These are phyloP conservation scores for Anoplopoma fimbria DNA, from an alignment of 2,113 vertebrate genomes.

Conservation along the genomic window DNA sequence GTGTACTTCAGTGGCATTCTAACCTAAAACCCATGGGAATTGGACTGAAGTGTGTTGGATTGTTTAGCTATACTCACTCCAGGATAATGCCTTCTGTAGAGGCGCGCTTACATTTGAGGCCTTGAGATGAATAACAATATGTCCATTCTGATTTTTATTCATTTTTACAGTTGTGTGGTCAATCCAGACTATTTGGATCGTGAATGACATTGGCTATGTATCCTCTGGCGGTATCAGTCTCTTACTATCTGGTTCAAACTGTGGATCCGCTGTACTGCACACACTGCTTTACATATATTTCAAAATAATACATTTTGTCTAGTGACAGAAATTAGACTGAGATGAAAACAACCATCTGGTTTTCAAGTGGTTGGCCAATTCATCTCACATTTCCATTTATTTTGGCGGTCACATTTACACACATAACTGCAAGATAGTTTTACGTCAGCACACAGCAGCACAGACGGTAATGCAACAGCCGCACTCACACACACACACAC, in stretches of 20 bases:
- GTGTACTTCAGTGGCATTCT: constrained; percentile 79
- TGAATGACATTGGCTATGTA: constrained; percentile 11
- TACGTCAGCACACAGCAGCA: neutral
- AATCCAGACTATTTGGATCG: constrained; percentile 8
- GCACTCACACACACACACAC: neutral
- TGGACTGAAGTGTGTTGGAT: constrained; percentile 77
- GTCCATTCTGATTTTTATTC: constrained; percentile 50
- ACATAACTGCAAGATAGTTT: neutral
- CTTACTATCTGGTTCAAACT: neutral
- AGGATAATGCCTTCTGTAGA: constrained; percentile 64
- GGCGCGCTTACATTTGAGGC: constrained; percentile 59
- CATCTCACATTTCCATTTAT: no score
- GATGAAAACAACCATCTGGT: no score
- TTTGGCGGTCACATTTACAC: neutral
- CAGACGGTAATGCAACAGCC: neutral
- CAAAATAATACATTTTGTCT: neutral
- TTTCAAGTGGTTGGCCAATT: neutral
- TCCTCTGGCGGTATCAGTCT: neutral
- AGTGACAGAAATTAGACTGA: neutral
- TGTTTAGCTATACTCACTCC: constrained; percentile 71
- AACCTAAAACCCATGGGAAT: constrained; percentile 77
- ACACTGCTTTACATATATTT: neutral
- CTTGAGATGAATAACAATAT: constrained; percentile 70
- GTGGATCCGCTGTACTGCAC: neutral
- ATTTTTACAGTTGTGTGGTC: constrained; percentile 24